Evolutionary conservation across 2,113 vertebrate species (phyloP).

Genomic region (Datnioides undecimradiatus): DNA sequence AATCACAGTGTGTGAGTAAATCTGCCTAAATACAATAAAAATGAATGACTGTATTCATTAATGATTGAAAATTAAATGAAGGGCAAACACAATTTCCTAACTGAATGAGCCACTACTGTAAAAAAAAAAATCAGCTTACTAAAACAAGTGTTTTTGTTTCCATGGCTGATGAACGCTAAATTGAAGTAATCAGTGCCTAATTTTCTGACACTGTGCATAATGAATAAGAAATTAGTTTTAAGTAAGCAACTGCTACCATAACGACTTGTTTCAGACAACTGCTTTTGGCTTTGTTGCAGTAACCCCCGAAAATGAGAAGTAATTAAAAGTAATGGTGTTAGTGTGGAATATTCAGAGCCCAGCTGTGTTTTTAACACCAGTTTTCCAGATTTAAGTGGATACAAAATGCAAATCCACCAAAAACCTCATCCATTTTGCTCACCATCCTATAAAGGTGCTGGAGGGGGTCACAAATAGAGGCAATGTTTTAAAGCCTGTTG

Average conservation of each 20-base stretch:
- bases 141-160: constrained; percentile 43
- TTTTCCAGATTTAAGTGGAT: constrained; percentile 25
- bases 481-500: constrained; percentile 3
- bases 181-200: constrained; percentile 48
- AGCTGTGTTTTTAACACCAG: constrained; percentile 46
- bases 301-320: constrained; percentile 36
- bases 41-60: constrained; percentile 29
- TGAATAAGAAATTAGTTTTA: constrained; percentile 46
- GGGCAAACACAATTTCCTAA: constrained; percentile 13
- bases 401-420: constrained; percentile 34
- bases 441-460: constrained; percentile 2
- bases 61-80: constrained; percentile 40
- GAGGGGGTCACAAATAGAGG: constrained; percentile 17
- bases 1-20: constrained; percentile 4
- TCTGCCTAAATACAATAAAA: constrained; percentile 21
- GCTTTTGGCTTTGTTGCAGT: constrained; percentile 26
- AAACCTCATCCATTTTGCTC: constrained; percentile 20
- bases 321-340: constrained; percentile 60
- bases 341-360: constrained; percentile 47
- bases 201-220: constrained; percentile 41
- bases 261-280: constrained; percentile 23
- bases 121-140: constrained; percentile 27
- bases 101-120: constrained; percentile 29
- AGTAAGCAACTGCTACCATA: constrained; percentile 12
- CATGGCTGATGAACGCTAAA: constrained; percentile 14